Percentiles rank a stretch among this genome's conserved stretches.
These are phyloP conservation scores for human DNA, from an alignment of 2,113 vertebrate species.

Conservation along the genomic window DNA sequence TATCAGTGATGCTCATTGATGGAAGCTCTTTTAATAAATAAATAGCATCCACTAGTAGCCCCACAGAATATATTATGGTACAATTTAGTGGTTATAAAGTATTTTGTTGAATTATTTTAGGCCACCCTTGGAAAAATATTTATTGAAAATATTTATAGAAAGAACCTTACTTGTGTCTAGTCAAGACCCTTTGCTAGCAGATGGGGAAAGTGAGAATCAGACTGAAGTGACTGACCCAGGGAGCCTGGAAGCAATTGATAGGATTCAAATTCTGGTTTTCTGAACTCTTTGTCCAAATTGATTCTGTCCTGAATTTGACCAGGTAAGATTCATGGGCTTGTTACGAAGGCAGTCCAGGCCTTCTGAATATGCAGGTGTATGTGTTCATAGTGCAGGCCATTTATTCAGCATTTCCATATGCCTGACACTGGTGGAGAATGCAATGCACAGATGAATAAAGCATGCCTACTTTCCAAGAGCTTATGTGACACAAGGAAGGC, in stretches of 20 bases:
- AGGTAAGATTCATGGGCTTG: not conserved
- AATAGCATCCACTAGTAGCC: not conserved
- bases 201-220: not conserved
- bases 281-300: not conserved
- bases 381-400: not conserved
- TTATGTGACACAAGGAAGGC: not conserved
- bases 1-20: not conserved
- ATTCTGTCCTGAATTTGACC: not conserved
- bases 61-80: not conserved
- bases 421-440: not conserved
- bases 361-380: not conserved
- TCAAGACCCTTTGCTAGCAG: not conserved
- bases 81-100: not conserved
- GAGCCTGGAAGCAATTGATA: not conserved
- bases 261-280: not conserved
- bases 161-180: not conserved
- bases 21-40: not conserved
- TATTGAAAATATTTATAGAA: not conserved
- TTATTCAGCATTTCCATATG: not conserved
- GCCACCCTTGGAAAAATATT: not conserved
- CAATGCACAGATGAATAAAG: not conserved
- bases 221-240: not conserved
- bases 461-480: not conserved
- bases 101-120: not conserved
- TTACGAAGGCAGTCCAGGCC: not conserved